Evolutionary conservation across 2,113 vertebrate species (phyloP), one percentile per base, ranked within the genome.

Genomic region (Morone saxatilis): DNA sequence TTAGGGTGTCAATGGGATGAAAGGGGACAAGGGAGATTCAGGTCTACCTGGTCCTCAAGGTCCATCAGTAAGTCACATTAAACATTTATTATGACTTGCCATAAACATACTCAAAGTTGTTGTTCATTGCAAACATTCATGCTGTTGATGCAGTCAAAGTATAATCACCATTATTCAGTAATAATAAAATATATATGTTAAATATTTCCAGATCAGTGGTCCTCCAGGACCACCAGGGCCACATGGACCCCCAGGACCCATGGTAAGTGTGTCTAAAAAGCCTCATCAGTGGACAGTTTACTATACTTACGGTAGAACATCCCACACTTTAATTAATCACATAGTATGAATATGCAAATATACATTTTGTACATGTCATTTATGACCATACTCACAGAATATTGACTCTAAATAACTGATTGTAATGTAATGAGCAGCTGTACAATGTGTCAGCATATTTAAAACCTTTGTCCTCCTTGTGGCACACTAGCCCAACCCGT

Each of bases 241-340:
- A 38, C 98, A 99, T 50, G 98, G 98, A 57, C 96, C 97, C 67
- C 96, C 98, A 76, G 98, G 98, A 84, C 98, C 98, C 66, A 99
- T 99, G 98, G 98, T 99, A 94, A 96, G 97, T 83, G n/a, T n/a
- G 48, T 56, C 16, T 8, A 31, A 76, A 14, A 57, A 20, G 14
- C 25, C 59, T 61, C 43, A 60, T 66, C 31, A 22, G 20, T 73
- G 19, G 19, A 60, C 17, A 31, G 3, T 31, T 3, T 31, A 4
- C 31, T 31, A 31, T 31, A 31, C 31, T 31, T 31, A 31, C 2
- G 31, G 31, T 31, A 31, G 31, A 31, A 57, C 57, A 25, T n/a
- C n/a, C 31, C 36, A 75, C 31, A 31, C 14, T 56, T 20, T n/a
- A 25, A 25, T 65, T 19, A 65, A n/a, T 8, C 9, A 36, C 11